These are phyloP conservation scores for Sminthopsis crassicaudata DNA, from an alignment of 2,113 vertebrate genomes.

Conservation along the genomic window DNA sequence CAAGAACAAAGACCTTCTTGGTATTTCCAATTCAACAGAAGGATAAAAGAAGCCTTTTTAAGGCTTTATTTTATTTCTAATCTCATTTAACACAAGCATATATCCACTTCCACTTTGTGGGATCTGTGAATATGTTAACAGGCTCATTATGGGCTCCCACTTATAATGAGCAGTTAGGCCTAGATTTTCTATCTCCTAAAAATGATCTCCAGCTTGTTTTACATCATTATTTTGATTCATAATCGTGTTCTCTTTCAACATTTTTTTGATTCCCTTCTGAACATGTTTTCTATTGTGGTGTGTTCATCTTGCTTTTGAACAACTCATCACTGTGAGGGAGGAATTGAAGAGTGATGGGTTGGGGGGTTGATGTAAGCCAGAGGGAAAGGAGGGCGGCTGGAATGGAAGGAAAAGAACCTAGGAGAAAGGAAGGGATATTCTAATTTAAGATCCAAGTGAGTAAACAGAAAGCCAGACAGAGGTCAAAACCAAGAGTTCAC, in stretches of 20 bases:
- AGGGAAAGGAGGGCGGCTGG: not conserved
- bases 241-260: conserved; percentile 59
- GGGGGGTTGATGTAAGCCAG: not conserved
- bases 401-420: not conserved
- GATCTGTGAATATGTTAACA: conserved; percentile 42
- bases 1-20: conserved; percentile 69
- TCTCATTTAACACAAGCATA: conserved; percentile 70
- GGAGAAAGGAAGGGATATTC: not conserved
- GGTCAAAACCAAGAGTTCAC: not conserved
- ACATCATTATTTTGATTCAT: conserved; percentile 66
- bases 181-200: conserved; percentile 57
- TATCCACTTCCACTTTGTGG: conserved; percentile 54
- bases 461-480: not conserved
- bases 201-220: conserved; percentile 62
- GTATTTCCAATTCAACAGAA: conserved; percentile 69
- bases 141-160: conserved; percentile 66
- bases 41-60: conserved; percentile 58
- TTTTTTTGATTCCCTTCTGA: conserved; percentile 43
- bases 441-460: not conserved
- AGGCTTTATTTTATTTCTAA: conserved; percentile 72
- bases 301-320: conserved; percentile 56
- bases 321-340: not conserved
- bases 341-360: too few relatives aligned
- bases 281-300: conserved; percentile 50
- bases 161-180: conserved; percentile 67